A percentile compares a stretch with the other conserved stretches of the same genome.
phyloP scores from a whole-genome alignment of 2,113 vertebrate genomes.

The Galeopterus variegatus region DNA sequence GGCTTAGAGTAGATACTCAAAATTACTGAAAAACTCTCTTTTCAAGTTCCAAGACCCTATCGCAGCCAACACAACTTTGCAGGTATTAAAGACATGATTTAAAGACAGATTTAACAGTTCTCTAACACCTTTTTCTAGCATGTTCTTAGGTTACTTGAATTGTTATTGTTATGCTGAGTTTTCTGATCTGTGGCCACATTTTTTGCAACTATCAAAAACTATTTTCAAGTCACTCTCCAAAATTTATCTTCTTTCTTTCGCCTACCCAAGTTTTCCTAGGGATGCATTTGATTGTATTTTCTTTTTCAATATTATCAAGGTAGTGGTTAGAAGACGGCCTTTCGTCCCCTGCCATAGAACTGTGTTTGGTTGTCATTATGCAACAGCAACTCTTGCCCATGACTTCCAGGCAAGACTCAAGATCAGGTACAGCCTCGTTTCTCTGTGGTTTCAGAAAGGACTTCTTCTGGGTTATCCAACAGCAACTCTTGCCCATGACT shows the following conservation, averaged over 20 bases:
- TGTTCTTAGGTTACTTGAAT: not conserved
- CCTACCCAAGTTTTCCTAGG: not conserved
- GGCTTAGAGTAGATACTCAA: not conserved
- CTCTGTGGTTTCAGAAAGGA: not conserved
- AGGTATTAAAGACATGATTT: not conserved
- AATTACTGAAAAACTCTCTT: slow-evolving; percentile 14
- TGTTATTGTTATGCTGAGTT: slow-evolving; percentile 4
- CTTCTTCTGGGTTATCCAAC: not conserved
- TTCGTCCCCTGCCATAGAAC: not conserved
- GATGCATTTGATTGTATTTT: not conserved
- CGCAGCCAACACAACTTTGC: not conserved
- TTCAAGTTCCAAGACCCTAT: not conserved
- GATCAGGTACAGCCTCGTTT: not conserved
- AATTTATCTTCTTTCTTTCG: not conserved
- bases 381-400: not conserved
- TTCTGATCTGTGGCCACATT: not conserved
- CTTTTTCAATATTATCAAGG: not conserved
- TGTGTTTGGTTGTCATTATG: too few species aligned
- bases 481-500: not conserved
- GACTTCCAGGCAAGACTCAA: not conserved
- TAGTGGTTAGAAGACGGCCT: not conserved
- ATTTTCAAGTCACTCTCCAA: not conserved
- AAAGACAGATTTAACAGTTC: not conserved
- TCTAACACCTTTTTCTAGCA: not conserved
- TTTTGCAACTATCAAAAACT: not conserved